These are phyloP conservation scores for Onychomys arenicola DNA, from an alignment of 2,797 vertebrate genomes.

Conservation along the genomic window DNA sequence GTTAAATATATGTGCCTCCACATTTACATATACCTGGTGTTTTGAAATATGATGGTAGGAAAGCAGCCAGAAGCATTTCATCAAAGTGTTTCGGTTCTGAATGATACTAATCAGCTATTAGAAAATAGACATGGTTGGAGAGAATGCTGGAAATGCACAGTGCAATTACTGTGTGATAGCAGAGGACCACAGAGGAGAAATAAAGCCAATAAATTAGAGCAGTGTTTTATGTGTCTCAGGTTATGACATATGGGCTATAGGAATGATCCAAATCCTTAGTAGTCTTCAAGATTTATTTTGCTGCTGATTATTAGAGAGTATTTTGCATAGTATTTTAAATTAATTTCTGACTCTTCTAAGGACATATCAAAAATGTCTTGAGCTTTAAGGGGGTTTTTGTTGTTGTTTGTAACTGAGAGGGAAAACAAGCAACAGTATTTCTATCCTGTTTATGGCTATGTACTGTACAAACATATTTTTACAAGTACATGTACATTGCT, in stretches of 20 bases:
- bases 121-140: conserved; percentile 76
- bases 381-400: not conserved
- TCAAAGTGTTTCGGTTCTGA: conserved; percentile 82
- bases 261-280: conserved; percentile 56
- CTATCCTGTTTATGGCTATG: conserved; percentile 74
- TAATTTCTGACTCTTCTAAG: conserved; percentile 68
- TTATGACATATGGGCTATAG: conserved; percentile 53
- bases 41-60: conserved; percentile 83
- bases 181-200: conserved; percentile 44
- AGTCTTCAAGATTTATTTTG: conserved; percentile 71
- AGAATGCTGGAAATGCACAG: conserved; percentile 63
- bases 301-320: conserved; percentile 59
- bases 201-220: conserved; percentile 67
- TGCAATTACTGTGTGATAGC: conserved; percentile 62
- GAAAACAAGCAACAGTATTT: conserved; percentile 61
- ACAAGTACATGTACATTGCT: conserved; percentile 85
- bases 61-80: conserved; percentile 82
- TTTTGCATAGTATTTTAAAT: conserved; percentile 71
- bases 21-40: conserved; percentile 83
- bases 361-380: conserved; percentile 54
- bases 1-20: conserved; percentile 86
- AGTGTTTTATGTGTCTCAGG: conserved; percentile 31
- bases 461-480: conserved; percentile 81
- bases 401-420: not conserved
- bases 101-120: conserved; percentile 86